Evolutionary conservation across 2,797 vertebrate genomes (phyloP).

Genomic region (Mallotus villosus): DNA sequence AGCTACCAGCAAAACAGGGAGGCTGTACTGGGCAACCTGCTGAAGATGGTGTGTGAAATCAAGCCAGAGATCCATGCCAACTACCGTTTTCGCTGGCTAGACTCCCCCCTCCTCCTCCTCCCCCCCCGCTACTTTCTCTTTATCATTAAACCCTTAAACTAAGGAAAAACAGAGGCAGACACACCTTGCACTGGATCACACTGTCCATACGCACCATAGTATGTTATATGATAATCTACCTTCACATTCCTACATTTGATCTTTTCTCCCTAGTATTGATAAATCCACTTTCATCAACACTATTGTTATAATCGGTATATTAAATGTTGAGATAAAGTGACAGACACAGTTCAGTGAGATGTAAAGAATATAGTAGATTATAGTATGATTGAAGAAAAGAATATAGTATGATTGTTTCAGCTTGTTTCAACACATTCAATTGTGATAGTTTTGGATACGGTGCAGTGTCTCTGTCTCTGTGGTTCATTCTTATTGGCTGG

Average conservation of each 20-base stretch:
- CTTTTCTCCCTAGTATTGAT: not conserved
- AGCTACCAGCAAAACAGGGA: conserved; percentile 77
- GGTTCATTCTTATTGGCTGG: conserved; percentile 20
- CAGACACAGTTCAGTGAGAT: not conserved
- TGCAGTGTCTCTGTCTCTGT: conserved; percentile 32
- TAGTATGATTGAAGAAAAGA: not conserved
- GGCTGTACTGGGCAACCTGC: conserved; percentile 70
- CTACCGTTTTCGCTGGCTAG: conserved; percentile 77
- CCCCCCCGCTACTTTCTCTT: too few relatives aligned
- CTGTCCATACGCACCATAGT: conserved; percentile 6
- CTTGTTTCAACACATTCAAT: not conserved
- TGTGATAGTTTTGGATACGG: not conserved
- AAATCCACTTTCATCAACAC: not conserved
- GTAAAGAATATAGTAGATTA: not conserved
- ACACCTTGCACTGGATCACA: conserved; percentile 22
- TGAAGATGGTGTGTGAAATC: conserved; percentile 77
- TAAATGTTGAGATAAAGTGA: not conserved
- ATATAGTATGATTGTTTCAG: not conserved
- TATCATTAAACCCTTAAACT: conserved; percentile 5
- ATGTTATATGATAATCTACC: not conserved
- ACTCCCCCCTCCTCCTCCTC: not conserved
- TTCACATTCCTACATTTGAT: too few relatives aligned
- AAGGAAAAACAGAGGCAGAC: conserved; percentile 32
- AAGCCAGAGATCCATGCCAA: conserved; percentile 79
- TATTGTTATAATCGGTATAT: not conserved